Conservation (phyloP, 2,797 vertebrate species). For the Apogon hyalosoma region DNA sequence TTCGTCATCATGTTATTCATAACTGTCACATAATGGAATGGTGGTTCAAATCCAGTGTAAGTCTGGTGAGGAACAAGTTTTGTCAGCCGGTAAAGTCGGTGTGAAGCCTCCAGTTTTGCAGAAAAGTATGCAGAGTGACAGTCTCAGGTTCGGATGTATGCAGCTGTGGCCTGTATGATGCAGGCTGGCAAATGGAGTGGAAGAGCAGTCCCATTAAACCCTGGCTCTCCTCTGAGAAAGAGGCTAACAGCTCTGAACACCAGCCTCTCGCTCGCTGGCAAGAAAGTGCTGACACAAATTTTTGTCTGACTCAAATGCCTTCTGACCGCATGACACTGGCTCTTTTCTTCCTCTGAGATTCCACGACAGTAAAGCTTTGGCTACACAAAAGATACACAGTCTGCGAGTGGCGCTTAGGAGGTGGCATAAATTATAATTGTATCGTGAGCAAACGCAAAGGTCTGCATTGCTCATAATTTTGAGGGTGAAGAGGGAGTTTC, state of each 20-base stretch:
- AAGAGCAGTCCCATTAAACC: conserved; percentile 77
- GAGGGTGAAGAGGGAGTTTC: conserved; percentile 37
- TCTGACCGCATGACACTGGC: conserved; percentile 76
- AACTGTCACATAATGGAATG: not conserved
- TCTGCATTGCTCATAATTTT: conserved; percentile 61
- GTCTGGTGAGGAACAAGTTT: conserved; percentile 41
- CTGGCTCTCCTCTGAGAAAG: conserved; percentile 64
- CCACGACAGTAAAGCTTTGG: conserved; percentile 43
- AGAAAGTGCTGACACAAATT: conserved; percentile 77
- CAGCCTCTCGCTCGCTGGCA: conserved; percentile 59
- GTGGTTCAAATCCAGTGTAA: conserved; percentile 10
- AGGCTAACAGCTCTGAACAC: conserved; percentile 69
- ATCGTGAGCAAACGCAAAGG: conserved; percentile 61
- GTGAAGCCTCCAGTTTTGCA: conserved; percentile 35
- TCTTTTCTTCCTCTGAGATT: conserved; percentile 74
- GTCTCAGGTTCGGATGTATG: conserved; percentile 51
- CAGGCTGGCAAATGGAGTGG: conserved; percentile 74
- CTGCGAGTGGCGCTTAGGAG: conserved; percentile 51
- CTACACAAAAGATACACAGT: conserved; percentile 72
- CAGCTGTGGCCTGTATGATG: conserved; percentile 64
- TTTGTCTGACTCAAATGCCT: conserved; percentile 74
- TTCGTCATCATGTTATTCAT: conserved; percentile 19
- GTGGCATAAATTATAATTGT: conserved; percentile 71
- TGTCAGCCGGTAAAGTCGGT: conserved; percentile 62
- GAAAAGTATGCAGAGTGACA: conserved; percentile 65